These are phyloP conservation scores for Colius striatus DNA, from an alignment of 2,113 vertebrate genomes.

Conservation along the genomic window DNA sequence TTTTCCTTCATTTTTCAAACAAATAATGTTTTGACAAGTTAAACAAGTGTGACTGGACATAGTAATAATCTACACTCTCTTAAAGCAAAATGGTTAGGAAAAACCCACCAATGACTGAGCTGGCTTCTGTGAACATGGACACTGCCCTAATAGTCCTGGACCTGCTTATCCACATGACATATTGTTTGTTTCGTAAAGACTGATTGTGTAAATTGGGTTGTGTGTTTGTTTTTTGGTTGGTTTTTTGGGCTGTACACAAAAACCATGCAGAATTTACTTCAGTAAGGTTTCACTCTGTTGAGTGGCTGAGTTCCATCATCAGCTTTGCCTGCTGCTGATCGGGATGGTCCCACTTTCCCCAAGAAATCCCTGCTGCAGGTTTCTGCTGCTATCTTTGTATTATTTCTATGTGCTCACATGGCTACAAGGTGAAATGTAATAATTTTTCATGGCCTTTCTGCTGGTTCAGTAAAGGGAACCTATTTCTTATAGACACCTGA, in stretches of 20 bases:
- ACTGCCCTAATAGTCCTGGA: neutral
- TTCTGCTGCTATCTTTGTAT: neutral
- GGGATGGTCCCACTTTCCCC: neutral
- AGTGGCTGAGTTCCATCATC: neutral
- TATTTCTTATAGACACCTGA: neutral
- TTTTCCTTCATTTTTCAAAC: neutral
- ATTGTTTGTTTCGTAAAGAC: neutral
- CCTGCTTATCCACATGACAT: neutral
- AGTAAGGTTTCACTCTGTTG: neutral
- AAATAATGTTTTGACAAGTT: neutral
- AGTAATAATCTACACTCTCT: neutral
- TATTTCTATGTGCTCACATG: neutral
- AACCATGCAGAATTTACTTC: neutral
- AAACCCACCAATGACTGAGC: neutral
- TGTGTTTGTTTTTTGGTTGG: neutral
- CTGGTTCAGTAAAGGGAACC: neutral
- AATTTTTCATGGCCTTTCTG: neutral
- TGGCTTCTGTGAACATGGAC: neutral
- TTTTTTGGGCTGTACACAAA: neutral
- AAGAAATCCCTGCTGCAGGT: neutral
- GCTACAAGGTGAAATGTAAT: neutral
- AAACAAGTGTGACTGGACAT: neutral
- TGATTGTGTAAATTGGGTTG: neutral
- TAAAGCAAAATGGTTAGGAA: neutral
- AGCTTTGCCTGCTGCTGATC: neutral